Evolutionary conservation across 2,797 vertebrate genomes (phyloP).

Genomic region (Scomberomorus guttatus): DNA sequence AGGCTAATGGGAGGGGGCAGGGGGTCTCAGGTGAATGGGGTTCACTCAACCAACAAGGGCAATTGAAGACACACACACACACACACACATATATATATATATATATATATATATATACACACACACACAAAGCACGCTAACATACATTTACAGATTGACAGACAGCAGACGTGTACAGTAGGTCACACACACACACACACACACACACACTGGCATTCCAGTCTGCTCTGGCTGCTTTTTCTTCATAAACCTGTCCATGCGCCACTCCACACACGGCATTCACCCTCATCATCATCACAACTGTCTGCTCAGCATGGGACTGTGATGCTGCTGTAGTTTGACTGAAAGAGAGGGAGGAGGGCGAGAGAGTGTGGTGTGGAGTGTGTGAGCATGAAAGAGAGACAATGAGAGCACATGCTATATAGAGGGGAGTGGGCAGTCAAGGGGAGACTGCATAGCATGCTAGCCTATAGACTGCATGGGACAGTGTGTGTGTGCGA

Average conservation of each 20-base stretch:
- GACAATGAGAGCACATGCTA: slow-evolving; percentile 60
- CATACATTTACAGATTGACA: slow-evolving; percentile 31
- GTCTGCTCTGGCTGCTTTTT: not conserved
- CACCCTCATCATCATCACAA: slow-evolving; percentile 46
- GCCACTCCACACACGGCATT: slow-evolving; percentile 61
- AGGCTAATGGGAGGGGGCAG: slow-evolving; percentile 71
- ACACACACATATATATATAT: not conserved
- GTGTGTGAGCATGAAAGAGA: slow-evolving; percentile 36
- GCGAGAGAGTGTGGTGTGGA: slow-evolving; percentile 47
- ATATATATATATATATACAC: not conserved
- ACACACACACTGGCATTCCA: slow-evolving; percentile 26
- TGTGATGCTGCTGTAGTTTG: slow-evolving; percentile 39
- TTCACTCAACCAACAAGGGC: slow-evolving; percentile 73
- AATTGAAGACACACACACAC: slow-evolving; percentile 42
- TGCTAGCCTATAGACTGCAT: slow-evolving; percentile 64
- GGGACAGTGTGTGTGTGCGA: slow-evolving; percentile 62
- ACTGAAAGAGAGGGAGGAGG: slow-evolving; percentile 63
- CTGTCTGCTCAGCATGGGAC: slow-evolving; percentile 33
- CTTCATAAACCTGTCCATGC: slow-evolving; percentile 10
- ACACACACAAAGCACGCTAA: slow-evolving; percentile 13
- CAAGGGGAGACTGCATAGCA: slow-evolving; percentile 57
- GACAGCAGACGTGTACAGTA: not conserved
- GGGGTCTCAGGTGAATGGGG: slow-evolving; percentile 82
- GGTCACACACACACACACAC: slow-evolving; percentile 3
- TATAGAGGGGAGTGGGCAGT: slow-evolving; percentile 64